These are phyloP conservation scores for Charadrius vociferus DNA, from an alignment of 2,113 vertebrate species.

Conservation along the genomic window DNA sequence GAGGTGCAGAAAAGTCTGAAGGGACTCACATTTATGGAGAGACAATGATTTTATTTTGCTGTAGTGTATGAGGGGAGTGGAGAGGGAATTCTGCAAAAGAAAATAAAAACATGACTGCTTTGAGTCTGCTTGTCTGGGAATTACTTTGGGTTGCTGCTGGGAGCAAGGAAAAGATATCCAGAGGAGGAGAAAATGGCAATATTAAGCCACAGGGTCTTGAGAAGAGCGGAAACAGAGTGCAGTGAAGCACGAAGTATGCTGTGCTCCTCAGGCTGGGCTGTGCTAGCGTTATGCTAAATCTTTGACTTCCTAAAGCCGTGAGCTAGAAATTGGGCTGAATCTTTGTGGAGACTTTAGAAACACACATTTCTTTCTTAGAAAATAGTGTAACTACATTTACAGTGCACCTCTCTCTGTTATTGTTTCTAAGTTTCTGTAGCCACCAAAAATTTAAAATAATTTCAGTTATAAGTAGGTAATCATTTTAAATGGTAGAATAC, in stretches of 20 bases:
- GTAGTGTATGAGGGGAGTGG: background rate
- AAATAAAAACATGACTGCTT: background rate
- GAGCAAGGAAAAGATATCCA: background rate
- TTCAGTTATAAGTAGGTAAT: slow-evolving; percentile 29
- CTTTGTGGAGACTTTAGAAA: slow-evolving; percentile 53
- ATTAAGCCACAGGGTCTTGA: background rate
- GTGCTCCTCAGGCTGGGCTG: background rate
- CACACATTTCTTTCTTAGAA: slow-evolving; percentile 32
- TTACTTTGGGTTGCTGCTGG: slow-evolving; percentile 16
- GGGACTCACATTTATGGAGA: background rate
- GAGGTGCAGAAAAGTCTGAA: background rate
- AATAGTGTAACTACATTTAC: slow-evolving; percentile 33
- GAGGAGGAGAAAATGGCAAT: slow-evolving; percentile 6
- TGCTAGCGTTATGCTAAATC: background rate
- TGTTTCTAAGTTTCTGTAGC: slow-evolving; percentile 50
- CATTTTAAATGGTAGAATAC: slow-evolving; percentile 9
- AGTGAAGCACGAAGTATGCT: background rate
- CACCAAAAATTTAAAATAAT: background rate
- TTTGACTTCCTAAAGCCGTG: background rate
- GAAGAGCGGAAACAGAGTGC: background rate
- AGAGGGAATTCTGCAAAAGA: background rate
- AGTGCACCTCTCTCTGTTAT: background rate
- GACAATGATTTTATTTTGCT: background rate
- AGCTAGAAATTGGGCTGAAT: slow-evolving; percentile 33
- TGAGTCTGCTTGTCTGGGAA: background rate